Percentiles rank a stretch among this genome's conserved stretches.
Evolutionary conservation across 1,140 invertebrate genomes (phyloP).

Genomic region (Akabosia matsudoensis): DNA sequence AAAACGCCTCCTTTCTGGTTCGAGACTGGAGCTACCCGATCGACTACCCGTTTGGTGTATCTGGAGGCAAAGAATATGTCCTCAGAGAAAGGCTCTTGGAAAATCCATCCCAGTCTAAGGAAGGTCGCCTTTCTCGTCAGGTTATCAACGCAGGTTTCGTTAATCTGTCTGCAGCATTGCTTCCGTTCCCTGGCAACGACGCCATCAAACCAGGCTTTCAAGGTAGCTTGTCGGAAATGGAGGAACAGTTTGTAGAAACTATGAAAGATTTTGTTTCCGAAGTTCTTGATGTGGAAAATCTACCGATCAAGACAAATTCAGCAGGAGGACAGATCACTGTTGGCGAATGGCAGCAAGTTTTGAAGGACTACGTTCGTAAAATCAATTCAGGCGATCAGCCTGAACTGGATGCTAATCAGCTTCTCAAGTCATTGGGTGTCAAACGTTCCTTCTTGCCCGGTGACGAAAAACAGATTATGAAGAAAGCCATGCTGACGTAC

Average conservation of each 20-base stretch:
- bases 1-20: not conserved
- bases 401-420: not conserved
- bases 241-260: not conserved
- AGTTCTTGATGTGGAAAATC: not conserved
- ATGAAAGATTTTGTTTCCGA: not conserved
- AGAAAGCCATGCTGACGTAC: not conserved
- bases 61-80: not conserved
- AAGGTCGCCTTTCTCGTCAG: not conserved
- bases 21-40: slow-evolving; percentile 1
- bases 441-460: not conserved
- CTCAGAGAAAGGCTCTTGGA: not conserved
- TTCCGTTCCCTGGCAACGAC: not conserved
- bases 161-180: not conserved
- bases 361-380: not conserved
- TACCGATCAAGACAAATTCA: not conserved
- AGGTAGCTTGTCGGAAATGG: not conserved
- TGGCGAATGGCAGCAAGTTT: not conserved
- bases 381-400: not conserved
- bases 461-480: not conserved
- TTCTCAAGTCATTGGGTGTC: not conserved
- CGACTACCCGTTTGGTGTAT: not conserved
- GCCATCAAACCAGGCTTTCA: not conserved
- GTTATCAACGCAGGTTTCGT: not conserved
- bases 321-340: not conserved
- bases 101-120: not conserved